Evolutionary conservation across 2,888 invertebrate species (phyloP).

Genomic region (Altica lythri): DNA sequence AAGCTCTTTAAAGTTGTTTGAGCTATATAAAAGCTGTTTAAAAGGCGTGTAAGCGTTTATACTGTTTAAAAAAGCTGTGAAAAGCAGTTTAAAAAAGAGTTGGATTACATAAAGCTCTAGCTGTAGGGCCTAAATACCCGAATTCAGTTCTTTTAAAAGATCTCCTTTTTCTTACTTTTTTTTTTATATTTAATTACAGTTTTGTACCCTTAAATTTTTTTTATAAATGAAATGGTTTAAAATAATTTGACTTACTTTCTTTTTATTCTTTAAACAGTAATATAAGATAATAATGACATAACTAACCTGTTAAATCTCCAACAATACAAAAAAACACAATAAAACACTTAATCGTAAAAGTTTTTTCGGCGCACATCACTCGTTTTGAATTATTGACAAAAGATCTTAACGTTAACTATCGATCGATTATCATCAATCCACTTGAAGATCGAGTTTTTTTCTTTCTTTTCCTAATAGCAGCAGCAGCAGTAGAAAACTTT

Average conservation of each 20-base stretch:
- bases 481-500: conserved; percentile 25
- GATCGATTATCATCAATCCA: conserved; percentile 9
- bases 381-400: conserved; percentile 1
- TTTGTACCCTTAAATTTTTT: neutral
- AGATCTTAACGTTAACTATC: conserved; percentile 19
- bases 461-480: conserved; percentile 28
- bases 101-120: too few species aligned
- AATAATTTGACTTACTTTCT: too few species aligned
- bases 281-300: neutral
- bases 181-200: neutral
- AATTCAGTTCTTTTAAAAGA: neutral
- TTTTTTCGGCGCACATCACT: conserved; percentile 9
- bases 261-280: too few species aligned
- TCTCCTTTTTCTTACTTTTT: too few species aligned
- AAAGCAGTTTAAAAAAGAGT: too few species aligned
- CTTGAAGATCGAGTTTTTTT: conserved; percentile 28
- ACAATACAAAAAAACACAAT: neutral
- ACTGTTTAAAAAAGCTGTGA: too few species aligned
- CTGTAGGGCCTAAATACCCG: too few species aligned
- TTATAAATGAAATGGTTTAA: neutral
- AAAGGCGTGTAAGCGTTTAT: too few species aligned
- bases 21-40: too few species aligned
- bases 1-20: too few species aligned
- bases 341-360: conserved; percentile 5
- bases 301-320: neutral